Evolutionary conservation across 2,113 vertebrate species (phyloP).

Genomic region (Heloderma charlesbogerti): DNA sequence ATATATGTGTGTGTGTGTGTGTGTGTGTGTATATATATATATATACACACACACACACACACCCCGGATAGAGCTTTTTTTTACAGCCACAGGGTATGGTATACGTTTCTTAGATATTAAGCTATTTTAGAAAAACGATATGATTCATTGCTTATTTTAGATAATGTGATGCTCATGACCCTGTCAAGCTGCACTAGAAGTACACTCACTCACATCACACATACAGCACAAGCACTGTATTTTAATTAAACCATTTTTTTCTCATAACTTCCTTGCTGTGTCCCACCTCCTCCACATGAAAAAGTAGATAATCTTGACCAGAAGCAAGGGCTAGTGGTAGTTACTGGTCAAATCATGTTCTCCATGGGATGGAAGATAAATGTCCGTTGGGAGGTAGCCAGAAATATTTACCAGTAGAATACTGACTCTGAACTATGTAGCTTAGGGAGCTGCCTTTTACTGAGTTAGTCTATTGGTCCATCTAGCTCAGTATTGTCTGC

Average conservation of each 20-base stretch:
- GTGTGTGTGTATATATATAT: too few species aligned
- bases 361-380: not conserved
- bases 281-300: not conserved
- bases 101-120: not conserved
- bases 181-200: not conserved
- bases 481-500: not conserved
- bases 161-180: not conserved
- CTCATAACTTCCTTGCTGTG: not conserved
- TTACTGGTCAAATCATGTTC: not conserved
- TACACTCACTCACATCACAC: not conserved
- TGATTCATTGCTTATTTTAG: not conserved
- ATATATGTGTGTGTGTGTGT: too few species aligned
- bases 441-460: not conserved
- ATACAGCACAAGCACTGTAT: not conserved
- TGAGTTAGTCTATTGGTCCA: not conserved
- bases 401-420: not conserved
- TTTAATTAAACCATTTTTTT: not conserved
- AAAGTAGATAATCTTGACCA: not conserved
- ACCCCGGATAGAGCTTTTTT: not conserved
- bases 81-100: not conserved
- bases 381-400: not conserved
- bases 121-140: not conserved
- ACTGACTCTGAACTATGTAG: not conserved
- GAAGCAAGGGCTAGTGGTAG: not conserved
- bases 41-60: too few species aligned